These are phyloP conservation scores for Sciurus niger DNA, from an alignment of 2,113 vertebrate species.

Conservation along the genomic window DNA sequence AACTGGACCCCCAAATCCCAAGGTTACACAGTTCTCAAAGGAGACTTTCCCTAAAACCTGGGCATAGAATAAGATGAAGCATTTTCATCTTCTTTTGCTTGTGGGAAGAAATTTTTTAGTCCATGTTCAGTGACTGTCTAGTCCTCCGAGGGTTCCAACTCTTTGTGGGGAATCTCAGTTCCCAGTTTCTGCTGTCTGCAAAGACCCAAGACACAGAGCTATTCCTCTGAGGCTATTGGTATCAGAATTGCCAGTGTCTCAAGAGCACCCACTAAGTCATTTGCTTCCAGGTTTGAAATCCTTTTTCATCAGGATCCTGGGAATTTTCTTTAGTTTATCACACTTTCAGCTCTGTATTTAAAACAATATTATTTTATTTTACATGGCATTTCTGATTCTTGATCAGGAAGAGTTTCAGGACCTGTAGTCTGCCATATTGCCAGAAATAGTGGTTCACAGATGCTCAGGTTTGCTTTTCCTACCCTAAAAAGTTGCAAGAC, in stretches of 20 bases:
- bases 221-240: not conserved
- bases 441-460: conserved; percentile 6
- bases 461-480: not conserved
- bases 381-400: not conserved
- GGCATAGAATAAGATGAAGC: not conserved
- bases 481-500: not conserved
- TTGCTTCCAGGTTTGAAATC: conserved; percentile 1
- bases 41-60: not conserved
- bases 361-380: not conserved
- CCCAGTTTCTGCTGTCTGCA: not conserved
- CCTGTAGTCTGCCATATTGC: not conserved
- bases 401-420: not conserved
- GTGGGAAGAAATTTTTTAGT: not conserved
- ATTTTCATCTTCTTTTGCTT: conserved; percentile 41
- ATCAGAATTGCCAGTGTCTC: not conserved
- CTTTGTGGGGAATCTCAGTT: not conserved
- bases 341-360: not conserved
- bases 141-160: not conserved
- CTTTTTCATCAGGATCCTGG: not conserved
- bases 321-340: conserved; percentile 40
- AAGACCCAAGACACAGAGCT: not conserved
- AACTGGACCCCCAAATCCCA: not conserved
- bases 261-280: not conserved
- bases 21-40: not conserved
- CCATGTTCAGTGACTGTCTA: not conserved